These are phyloP conservation scores for Sebastes melanostomus DNA, from an alignment of 2,797 vertebrate species.

Conservation along the genomic window DNA sequence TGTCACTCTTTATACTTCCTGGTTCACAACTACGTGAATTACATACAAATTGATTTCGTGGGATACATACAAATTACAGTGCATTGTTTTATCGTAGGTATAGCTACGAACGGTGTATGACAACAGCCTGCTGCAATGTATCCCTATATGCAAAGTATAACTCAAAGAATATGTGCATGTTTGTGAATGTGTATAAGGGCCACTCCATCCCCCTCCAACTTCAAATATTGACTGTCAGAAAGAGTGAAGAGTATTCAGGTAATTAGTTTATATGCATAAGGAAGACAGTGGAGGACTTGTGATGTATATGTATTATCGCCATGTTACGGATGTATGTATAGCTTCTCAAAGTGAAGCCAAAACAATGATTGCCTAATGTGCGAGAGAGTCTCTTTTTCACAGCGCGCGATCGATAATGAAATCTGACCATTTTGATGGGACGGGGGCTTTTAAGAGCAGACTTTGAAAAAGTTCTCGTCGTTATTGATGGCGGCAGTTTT, in stretches of 20 bases:
- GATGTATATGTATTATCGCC: slow-evolving; percentile 50
- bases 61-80: neutral
- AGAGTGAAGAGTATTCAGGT: slow-evolving; percentile 50
- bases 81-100: neutral
- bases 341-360: slow-evolving; percentile 58
- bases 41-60: neutral
- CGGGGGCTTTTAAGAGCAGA: slow-evolving; percentile 63
- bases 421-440: slow-evolving; percentile 76
- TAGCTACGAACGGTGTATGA: neutral
- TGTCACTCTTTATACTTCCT: no score
- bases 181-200: slow-evolving; percentile 16
- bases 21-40: no score
- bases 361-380: slow-evolving; percentile 58
- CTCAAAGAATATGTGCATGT: slow-evolving; percentile 12
- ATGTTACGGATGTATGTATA: slow-evolving; percentile 43
- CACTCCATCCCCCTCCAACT: slow-evolving; percentile 20
- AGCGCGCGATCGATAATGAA: slow-evolving; percentile 62
- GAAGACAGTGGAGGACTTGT: slow-evolving; percentile 45
- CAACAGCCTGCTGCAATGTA: neutral
- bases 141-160: slow-evolving; percentile 18
- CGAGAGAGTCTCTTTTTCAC: slow-evolving; percentile 35
- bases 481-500: slow-evolving; percentile 76
- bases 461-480: slow-evolving; percentile 71
- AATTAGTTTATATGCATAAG: slow-evolving; percentile 70
- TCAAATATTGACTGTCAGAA: slow-evolving; percentile 70